phyloP scores from a whole-genome alignment of 2,113 vertebrate genomes.

The Varanus komodoensis region DNA sequence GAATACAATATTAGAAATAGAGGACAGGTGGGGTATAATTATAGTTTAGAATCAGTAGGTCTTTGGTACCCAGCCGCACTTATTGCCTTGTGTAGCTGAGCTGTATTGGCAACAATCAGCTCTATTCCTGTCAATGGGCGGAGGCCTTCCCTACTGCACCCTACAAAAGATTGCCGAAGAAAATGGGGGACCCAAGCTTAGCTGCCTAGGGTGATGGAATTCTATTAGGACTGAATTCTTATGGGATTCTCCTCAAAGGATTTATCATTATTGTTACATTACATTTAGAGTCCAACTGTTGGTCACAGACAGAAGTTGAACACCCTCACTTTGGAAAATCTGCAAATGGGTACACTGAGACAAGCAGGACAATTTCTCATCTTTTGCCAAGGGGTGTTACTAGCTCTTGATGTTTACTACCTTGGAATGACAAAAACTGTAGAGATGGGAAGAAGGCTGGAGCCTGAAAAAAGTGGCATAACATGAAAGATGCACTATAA shows the following conservation, averaged over 20 bases:
- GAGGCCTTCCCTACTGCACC: not conserved
- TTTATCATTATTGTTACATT: not conserved
- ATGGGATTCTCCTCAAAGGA: not conserved
- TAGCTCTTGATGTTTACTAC: not conserved
- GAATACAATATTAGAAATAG: conserved; percentile 17
- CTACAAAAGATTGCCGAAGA: not conserved
- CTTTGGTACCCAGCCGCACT: not conserved
- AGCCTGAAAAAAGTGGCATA: not conserved
- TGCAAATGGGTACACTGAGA: not conserved
- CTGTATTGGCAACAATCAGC: not conserved
- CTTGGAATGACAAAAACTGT: not conserved
- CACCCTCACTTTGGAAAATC: not conserved
- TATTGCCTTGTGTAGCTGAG: not conserved
- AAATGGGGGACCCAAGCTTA: too few species aligned
- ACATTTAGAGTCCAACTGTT: not conserved
- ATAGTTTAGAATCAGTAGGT: not conserved
- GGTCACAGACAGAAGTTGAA: not conserved
- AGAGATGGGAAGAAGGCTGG: not conserved
- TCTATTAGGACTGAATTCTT: not conserved
- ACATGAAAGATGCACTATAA: not conserved
- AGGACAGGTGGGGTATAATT: not conserved
- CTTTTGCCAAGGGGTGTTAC: not conserved
- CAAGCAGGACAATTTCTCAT: not conserved
- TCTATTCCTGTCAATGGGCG: not conserved
- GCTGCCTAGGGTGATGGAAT: not conserved